Base-by-base conservation (phyloP, 64 coral and sea anemone genomes). In the Catalaphyllia jardinei region DNA sequence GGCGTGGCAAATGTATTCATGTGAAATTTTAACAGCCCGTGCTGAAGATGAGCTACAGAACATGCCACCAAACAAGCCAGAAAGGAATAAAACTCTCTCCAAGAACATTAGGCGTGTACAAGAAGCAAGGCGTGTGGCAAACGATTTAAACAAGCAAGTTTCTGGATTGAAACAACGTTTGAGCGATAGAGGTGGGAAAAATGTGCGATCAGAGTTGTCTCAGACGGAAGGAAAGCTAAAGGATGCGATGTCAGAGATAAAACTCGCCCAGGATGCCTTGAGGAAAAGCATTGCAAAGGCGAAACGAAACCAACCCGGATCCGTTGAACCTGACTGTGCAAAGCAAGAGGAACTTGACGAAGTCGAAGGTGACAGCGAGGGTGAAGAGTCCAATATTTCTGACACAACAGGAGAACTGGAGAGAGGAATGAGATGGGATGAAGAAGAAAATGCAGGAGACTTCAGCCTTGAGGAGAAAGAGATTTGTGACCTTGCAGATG, bases 221-320 rank as follows among this genome's bases (percentile, higher is more conserved):
- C 19, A 87, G 86, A 87, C 31, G 71, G 86, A 87, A 14, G 33
- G 33, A 35, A 71, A 76, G 22, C 86, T 87, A 59, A 75, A 19
- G 25, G 65, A 87, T 52, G 65, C 86, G n/a, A 87, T 87, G 71
- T 28, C 60, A 30, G 86, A 76, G 75, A 71, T 87, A 30, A 87
- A 87, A n/a, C 49, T 87, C 38, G 86, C 86, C 22, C 52, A 60
- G 75, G 86, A 87, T 87, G 72, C 72, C 75, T 60, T 87, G 11
- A 87, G 86, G 35, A 87, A 87, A 52, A 87, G 52, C 18, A 60
- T 87, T 24, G 12, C 24, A 28, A 72, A 72, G 24, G 12, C 25
- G 3, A 1, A 35, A 72, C 25, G 7, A 10, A 24, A n/a, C 67
- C 67, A 29, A 72, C 30, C n/a, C 67, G 8, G 33, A 35, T 24